phyloP scores from a whole-genome alignment of 2,113 vertebrate species.

The Butorides virescens region DNA sequence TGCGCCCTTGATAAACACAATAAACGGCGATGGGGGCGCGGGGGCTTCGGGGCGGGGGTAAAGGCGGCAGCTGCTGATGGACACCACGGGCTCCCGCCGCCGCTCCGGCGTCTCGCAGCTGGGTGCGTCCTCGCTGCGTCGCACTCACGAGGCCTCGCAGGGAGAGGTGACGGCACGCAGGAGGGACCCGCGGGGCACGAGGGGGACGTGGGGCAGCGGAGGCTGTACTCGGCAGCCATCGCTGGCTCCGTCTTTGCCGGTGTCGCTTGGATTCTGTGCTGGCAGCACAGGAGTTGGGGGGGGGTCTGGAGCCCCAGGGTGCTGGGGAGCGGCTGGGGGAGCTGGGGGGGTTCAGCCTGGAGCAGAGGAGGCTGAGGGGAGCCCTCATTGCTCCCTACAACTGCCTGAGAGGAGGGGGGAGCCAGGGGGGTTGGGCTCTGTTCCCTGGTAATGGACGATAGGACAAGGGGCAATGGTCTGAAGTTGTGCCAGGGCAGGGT shows the following conservation, averaged over 20 bases:
- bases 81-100: not conserved
- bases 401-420: no score
- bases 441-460: no score
- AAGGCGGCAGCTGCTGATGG: not conserved
- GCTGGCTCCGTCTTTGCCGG: fast-evolving
- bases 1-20: not conserved
- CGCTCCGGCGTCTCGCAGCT: not conserved
- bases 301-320: no score
- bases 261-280: fast-evolving
- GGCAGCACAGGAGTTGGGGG: fast-evolving
- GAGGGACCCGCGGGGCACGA: not conserved
- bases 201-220: not conserved
- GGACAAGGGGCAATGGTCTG: no score
- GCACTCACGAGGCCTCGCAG: fast-evolving
- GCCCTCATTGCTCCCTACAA: no score
- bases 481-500: no score
- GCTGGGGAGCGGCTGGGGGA: no score
- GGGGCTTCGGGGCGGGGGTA: not conserved
- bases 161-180: fast-evolving
- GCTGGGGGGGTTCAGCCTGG: no score
- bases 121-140: not conserved
- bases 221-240: not conserved
- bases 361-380: no score
- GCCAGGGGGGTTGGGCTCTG: no score
- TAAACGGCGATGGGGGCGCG: not conserved